Percentiles rank a stretch among this genome's conserved stretches.
These are phyloP conservation scores for Calonectris borealis DNA, from an alignment of 2,113 vertebrate species.

Conservation along the genomic window DNA sequence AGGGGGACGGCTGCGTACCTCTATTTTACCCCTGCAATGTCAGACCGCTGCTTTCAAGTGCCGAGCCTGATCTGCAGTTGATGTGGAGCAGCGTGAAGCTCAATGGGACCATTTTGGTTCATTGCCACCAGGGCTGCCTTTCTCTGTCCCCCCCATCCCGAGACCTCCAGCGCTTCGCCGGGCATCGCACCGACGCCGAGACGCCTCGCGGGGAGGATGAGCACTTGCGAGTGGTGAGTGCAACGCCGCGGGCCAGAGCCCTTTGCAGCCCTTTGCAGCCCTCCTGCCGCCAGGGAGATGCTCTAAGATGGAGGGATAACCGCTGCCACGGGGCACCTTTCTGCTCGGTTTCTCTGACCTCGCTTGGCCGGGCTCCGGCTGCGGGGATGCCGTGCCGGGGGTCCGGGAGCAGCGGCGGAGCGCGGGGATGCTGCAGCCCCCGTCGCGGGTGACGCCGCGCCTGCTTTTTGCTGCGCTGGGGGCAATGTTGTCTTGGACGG, in stretches of 20 bases:
- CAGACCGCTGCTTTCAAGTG: accelerated
- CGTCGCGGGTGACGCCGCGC: accelerated
- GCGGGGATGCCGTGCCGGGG: accelerated
- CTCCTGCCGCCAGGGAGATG: not conserved
- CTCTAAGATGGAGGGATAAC: not conserved
- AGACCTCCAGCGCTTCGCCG: not conserved
- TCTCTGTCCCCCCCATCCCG: not conserved
- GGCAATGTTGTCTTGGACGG: accelerated
- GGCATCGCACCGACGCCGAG: not conserved
- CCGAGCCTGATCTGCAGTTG: not conserved
- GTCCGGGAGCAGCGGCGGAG: not conserved
- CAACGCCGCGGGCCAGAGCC: accelerated
- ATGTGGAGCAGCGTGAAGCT: accelerated
- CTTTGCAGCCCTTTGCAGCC: not conserved
- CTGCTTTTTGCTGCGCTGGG: not conserved
- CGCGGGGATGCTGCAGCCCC: not conserved
- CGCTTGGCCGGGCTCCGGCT: not conserved
- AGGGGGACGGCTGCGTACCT: not conserved
- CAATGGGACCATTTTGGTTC: not conserved
- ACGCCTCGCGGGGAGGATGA: not conserved
- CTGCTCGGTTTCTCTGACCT: not conserved
- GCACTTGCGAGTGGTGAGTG: slow-evolving; percentile 1
- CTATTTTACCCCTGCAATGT: accelerated
- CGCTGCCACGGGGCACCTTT: not conserved
- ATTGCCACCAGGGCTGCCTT: not conserved